Percentiles rank a stretch among this genome's conserved stretches.
Conservation (phyloP, 2,888 invertebrate species). For the Epinotia demarniana region DNA sequence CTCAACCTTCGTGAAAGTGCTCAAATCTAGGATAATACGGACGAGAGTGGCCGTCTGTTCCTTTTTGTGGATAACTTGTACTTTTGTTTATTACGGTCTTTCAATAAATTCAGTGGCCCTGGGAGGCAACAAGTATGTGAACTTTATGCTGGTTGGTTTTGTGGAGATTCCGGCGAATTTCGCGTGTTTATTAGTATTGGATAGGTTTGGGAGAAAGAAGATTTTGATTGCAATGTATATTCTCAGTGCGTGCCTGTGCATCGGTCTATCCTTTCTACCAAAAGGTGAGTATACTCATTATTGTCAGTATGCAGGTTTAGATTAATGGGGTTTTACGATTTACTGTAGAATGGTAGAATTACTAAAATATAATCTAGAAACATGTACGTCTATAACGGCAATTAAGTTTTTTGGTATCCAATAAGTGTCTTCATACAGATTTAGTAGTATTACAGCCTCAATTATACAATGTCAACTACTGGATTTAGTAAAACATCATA, state of each 20-base stretch:
- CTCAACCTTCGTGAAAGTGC: conserved; percentile 72
- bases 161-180: conserved; percentile 91
- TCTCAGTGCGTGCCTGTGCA: conserved; percentile 86
- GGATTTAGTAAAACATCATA: no score
- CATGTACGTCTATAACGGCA: no score
- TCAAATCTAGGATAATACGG: conserved; percentile 83
- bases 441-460: no score
- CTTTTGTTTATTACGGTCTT: conserved; percentile 92
- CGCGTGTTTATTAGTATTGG: conserved; percentile 85
- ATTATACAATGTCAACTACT: no score
- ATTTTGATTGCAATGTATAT: conserved; percentile 86
- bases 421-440: no score
- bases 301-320: neutral
- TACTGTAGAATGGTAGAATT: neutral
- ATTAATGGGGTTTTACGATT: neutral
- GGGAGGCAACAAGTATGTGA: conserved; percentile 90
- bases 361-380: no score
- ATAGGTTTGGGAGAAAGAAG: conserved; percentile 86
- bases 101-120: conserved; percentile 91
- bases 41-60: conserved; percentile 87
- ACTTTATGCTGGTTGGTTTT: conserved; percentile 87
- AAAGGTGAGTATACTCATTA: conserved; percentile 70
- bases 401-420: no score
- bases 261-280: conserved; percentile 85
- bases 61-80: conserved; percentile 91